Percentiles rank a stretch among this genome's conserved stretches.
These are phyloP conservation scores for Sipha flava DNA, from an alignment of 1,140 invertebrate genomes.

Conservation along the genomic window DNA sequence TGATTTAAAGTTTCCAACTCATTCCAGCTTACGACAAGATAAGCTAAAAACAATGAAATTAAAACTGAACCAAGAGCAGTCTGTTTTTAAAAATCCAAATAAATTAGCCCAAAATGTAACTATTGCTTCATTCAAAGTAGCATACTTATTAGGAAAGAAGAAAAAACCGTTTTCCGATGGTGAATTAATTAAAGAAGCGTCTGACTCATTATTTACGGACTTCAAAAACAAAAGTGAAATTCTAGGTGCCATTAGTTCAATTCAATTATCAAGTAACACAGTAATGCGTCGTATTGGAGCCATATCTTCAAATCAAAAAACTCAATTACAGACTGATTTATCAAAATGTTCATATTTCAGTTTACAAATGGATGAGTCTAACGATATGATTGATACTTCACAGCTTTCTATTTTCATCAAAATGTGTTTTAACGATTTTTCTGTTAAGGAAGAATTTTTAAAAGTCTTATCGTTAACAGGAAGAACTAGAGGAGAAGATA, in stretches of 20 bases:
- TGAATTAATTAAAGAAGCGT: not conserved
- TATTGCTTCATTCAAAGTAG: not conserved
- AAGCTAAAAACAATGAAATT: not conserved
- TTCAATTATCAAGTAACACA: conserved; percentile 7
- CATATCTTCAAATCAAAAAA: not conserved
- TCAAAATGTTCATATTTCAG: not conserved
- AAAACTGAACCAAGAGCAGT: not conserved
- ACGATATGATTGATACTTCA: not conserved
- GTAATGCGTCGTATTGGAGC: not conserved
- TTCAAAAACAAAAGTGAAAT: conserved; percentile 1
- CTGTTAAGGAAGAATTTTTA: not conserved
- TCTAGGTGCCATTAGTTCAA: not conserved
- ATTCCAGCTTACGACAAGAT: not conserved
- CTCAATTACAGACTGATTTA: not conserved
- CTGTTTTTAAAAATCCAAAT: not conserved
- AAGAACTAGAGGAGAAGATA: not conserved
- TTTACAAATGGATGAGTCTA: not conserved
- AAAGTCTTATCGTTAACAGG: not conserved
- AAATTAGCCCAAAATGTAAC: not conserved
- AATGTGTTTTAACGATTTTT: not conserved
- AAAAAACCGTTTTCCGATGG: conserved; percentile 10
- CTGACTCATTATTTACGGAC: not conserved
- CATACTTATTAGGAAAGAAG: not conserved
- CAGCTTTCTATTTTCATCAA: not conserved
- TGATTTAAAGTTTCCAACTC: not conserved